Evolutionary conservation across 1,140 invertebrate genomes (phyloP).

Genomic region (Calliphora vicina): DNA sequence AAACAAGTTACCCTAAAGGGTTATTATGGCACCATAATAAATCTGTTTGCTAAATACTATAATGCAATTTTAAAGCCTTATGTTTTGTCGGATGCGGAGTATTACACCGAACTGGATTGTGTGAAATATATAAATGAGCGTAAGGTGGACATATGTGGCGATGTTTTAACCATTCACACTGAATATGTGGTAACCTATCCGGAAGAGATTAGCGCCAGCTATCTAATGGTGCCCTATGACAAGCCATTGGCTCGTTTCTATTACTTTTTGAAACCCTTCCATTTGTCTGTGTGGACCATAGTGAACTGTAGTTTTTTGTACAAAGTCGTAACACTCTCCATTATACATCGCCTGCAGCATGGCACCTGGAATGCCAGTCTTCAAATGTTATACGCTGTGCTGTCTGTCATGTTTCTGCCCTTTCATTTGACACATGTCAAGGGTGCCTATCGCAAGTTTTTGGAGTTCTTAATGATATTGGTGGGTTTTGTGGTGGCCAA

Average conservation of each 20-base stretch:
- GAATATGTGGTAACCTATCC: background rate
- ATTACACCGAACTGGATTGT: constrained; percentile 1
- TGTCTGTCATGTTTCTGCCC: background rate
- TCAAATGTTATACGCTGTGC: background rate
- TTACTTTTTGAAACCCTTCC: constrained; percentile 2
- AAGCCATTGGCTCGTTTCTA: background rate
- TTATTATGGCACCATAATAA: background rate
- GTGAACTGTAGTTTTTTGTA: background rate
- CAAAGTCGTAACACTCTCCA: background rate
- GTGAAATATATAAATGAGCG: background rate
- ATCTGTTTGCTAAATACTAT: background rate
- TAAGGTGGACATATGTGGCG: background rate
- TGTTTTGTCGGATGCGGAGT: background rate
- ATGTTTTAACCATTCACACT: background rate
- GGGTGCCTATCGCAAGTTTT: background rate
- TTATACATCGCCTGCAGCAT: background rate
- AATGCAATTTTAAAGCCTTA: background rate
- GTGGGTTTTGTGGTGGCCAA: constrained; percentile 18
- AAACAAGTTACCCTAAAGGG: background rate
- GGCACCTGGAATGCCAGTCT: background rate
- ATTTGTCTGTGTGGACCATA: background rate
- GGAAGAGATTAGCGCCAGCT: background rate
- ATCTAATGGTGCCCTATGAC: background rate
- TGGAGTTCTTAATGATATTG: background rate
- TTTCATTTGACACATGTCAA: background rate